Evolutionary conservation across 2,888 invertebrate genomes (phyloP).

Genomic region (Drosophila demipolita): DNA sequence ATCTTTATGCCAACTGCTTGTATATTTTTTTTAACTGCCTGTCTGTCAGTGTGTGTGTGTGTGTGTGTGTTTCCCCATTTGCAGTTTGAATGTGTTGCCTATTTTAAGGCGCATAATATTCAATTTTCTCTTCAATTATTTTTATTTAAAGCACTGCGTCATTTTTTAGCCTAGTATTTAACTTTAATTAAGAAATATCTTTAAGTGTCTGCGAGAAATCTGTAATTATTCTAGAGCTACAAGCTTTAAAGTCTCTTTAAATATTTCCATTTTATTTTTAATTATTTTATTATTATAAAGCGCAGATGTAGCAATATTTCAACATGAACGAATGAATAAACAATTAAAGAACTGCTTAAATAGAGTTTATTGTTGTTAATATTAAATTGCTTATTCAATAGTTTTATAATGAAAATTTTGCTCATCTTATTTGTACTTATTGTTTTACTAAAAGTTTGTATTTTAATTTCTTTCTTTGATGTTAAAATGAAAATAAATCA

Average conservation of each 20-base stretch:
- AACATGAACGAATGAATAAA: neutral
- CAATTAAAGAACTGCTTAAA: neutral
- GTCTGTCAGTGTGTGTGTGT: neutral
- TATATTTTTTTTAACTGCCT: too few relatives aligned
- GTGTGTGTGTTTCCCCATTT: neutral
- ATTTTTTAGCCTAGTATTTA: neutral
- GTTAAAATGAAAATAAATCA: neutral
- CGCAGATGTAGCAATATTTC: neutral
- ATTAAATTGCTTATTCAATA: neutral
- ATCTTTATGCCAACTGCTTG: neutral
- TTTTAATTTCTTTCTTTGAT: neutral
- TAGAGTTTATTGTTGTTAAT: neutral
- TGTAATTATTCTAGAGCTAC: neutral
- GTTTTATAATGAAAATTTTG: neutral
- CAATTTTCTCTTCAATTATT: neutral
- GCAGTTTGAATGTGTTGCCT: conserved; percentile 9
- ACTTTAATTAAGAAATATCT: too few relatives aligned
- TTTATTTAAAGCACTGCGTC: neutral
- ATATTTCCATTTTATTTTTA: neutral
- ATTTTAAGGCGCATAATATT: conserved; percentile 19
- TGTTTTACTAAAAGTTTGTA: neutral
- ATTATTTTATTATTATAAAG: too few relatives aligned
- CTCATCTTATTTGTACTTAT: neutral
- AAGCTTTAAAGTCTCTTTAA: neutral
- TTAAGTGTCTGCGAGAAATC: neutral